These are phyloP conservation scores for Chaenodraco wilsoni DNA, from an alignment of 2,797 vertebrate species.

Conservation along the genomic window DNA sequence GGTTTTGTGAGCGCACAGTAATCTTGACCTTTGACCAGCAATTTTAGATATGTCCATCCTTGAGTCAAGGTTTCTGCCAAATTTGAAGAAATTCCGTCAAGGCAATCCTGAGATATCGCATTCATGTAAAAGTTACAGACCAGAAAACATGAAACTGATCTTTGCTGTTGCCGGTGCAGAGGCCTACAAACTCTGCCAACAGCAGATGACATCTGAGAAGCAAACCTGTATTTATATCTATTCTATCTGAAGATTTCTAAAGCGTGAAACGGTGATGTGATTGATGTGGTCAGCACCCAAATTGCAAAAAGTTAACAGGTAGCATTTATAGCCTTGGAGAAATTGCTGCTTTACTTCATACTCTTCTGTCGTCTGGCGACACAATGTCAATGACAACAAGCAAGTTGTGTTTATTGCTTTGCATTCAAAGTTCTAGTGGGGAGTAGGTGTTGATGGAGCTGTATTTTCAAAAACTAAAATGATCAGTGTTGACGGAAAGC, in stretches of 20 bases:
- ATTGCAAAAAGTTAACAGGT: not conserved
- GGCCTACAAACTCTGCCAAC: not conserved
- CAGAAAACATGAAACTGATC: no score
- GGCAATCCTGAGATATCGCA: no score
- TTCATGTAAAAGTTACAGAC: no score
- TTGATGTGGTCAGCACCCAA: not conserved
- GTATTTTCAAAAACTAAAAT: not conserved
- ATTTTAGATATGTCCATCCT: no score
- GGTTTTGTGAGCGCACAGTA: no score
- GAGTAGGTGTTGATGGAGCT: not conserved
- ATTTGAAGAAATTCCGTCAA: no score
- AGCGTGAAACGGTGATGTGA: not conserved
- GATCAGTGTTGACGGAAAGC: not conserved
- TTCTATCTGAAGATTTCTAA: not conserved
- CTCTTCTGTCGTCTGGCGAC: not conserved
- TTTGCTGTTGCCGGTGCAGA: no score
- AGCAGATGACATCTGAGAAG: constrained; percentile 8
- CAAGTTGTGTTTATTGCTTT: not conserved
- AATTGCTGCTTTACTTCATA: constrained; percentile 7
- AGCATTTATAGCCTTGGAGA: not conserved
- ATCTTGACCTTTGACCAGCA: no score
- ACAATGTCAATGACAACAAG: not conserved
- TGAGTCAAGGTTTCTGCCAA: no score
- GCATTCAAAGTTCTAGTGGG: not conserved
- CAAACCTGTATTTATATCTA: constrained; percentile 2